phyloP scores from a whole-genome alignment of 2,888 invertebrate species.

The Proisotoma minuta region DNA sequence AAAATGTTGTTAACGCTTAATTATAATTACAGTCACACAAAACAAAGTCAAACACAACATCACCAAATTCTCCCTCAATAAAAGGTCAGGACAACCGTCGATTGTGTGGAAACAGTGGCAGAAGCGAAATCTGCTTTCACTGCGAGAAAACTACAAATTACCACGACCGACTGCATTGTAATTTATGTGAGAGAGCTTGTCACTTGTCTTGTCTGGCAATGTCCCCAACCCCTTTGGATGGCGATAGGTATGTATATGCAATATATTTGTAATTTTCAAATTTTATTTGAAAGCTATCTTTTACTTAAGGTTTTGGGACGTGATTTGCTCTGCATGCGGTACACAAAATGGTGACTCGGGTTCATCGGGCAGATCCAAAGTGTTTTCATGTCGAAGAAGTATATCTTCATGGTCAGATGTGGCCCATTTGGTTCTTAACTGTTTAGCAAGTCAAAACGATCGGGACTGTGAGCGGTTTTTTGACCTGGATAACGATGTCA shows the following conservation, averaged over 20 bases:
- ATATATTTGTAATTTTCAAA: not conserved
- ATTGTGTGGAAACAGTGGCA: not conserved
- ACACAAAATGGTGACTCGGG: slow-evolving; percentile 40
- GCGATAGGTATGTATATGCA: slow-evolving; percentile 37
- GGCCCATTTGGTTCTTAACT: slow-evolving; percentile 41
- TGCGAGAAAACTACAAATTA: slow-evolving; percentile 34
- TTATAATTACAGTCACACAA: too few species aligned
- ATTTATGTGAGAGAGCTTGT: slow-evolving; percentile 43
- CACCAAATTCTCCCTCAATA: too few species aligned
- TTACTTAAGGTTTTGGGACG: slow-evolving; percentile 43
- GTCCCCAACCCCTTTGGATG: slow-evolving; percentile 39
- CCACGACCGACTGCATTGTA: slow-evolving; percentile 39
- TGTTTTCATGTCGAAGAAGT: slow-evolving; percentile 44
- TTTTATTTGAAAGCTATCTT: not conserved
- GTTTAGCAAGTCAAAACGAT: slow-evolving; percentile 29
- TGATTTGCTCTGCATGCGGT: slow-evolving; percentile 45
- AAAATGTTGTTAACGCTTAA: too few species aligned
- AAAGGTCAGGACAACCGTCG: not conserved
- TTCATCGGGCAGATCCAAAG: slow-evolving; percentile 30
- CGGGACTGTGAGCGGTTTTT: slow-evolving; percentile 36
- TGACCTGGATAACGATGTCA: slow-evolving; percentile 40
- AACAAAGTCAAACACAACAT: too few species aligned
- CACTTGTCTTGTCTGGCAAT: slow-evolving; percentile 41
- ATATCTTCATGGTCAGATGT: slow-evolving; percentile 45
- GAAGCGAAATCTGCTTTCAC: slow-evolving; percentile 34